Evolutionary conservation across 2,797 vertebrate genomes (phyloP), one percentile per base, ranked within the genome.

Genomic region (Sebastolobus alascanus): DNA sequence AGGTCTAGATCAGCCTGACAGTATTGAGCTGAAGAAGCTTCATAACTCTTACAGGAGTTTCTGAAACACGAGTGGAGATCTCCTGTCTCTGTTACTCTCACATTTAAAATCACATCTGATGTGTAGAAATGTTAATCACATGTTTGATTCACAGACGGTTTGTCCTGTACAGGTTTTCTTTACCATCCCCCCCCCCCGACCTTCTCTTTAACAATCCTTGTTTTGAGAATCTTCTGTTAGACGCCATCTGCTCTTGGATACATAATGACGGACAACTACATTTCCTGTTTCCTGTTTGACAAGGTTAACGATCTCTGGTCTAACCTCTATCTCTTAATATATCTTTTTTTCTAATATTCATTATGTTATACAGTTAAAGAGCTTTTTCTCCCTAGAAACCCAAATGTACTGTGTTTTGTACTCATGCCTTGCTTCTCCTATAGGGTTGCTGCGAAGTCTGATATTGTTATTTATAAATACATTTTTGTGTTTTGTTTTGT

Each of bases 381-480:
- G 52, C 70, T 64, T 79, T 74, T 74, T 84, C 82, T 85, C 84
- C 79, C 50, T 40, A 84, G 73, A 86, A 66, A 80, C 88, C 37
- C 65, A 60, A 92, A 93, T 94, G 92, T 94, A 84, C 86, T 90
- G 87, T 90, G 75, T 91, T 91, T 72, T 94, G 85, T 90, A 77
- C 87, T 95, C 87, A 94, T 87, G 52, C 91, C 93, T 90, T 96
- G 92, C 95, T 96, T 96, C 92, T 94, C 92, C 94, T 93, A 29
- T 93, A 96, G 93, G 94, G 89, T 80, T 87, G 87, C 92, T 79
- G 87, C 83, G 72, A 75, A 69, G 50, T 89, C 65, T 79, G 46
- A 69, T 50, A 67, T 64, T 90, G 79, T 87, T 82, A 56, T 69
- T 35, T 92, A 78, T 88, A 80, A 73, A 89, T 87, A 72, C 77